A percentile compares a stretch with the other conserved stretches of the same genome.
These are phyloP conservation scores for Chaetodon trifasciatus DNA, from an alignment of 2,797 vertebrate genomes.

Conservation along the genomic window DNA sequence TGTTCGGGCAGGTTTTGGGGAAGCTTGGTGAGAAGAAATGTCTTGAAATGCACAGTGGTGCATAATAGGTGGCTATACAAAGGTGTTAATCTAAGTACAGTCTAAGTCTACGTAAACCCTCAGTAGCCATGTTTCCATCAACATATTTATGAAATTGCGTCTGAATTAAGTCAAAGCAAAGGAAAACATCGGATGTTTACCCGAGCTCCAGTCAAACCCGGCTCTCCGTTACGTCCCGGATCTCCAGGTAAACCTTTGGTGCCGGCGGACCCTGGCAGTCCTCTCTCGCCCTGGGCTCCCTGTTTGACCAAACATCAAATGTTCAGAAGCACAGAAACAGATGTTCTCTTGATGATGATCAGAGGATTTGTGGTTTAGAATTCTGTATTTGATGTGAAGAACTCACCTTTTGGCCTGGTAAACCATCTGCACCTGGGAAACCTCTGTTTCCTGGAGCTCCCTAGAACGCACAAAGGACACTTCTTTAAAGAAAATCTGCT, in stretches of 20 bases:
- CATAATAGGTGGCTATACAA: no score
- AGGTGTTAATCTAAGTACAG: no score
- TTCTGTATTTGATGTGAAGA: not conserved
- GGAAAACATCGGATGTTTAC: conserved; percentile 79
- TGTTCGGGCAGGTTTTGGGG: no score
- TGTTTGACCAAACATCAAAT: conserved; percentile 62
- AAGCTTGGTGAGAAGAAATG: no score
- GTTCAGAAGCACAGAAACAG: conserved; percentile 7
- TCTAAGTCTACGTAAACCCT: no score
- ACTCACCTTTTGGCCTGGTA: conserved; percentile 80
- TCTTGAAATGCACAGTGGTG: no score
- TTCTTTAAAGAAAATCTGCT: not conserved
- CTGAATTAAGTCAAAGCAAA: not conserved
- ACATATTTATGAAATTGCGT: not conserved
- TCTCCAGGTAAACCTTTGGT: conserved; percentile 93
- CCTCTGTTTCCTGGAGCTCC: conserved; percentile 82
- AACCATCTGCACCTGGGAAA: conserved; percentile 80
- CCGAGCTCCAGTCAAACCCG: conserved; percentile 95
- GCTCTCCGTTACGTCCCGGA: conserved; percentile 93
- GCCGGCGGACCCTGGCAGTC: conserved; percentile 87
- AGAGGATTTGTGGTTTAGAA: not conserved
- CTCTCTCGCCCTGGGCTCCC: conserved; percentile 96
- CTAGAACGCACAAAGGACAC: conserved; percentile 46
- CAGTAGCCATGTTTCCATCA: no score
- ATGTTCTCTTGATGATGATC: not conserved